Percentiles rank a stretch among this genome's conserved stretches.
phyloP scores from a whole-genome alignment of 2,888 invertebrate genomes.

The Aradus depressus region DNA sequence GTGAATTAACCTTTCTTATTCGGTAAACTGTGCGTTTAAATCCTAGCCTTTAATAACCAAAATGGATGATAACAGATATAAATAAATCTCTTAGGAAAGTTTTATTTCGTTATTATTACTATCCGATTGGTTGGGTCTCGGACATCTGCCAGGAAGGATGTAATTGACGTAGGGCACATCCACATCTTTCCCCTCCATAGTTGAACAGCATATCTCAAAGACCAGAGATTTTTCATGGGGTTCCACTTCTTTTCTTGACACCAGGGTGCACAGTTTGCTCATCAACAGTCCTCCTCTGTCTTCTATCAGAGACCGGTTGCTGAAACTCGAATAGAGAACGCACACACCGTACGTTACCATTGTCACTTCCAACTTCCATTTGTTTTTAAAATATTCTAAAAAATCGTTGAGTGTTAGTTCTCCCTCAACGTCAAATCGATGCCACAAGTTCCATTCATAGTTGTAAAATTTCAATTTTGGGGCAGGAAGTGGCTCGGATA shows the following conservation, averaged over 20 bases:
- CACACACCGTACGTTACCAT: constrained; percentile 98
- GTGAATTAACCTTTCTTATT: too few species aligned
- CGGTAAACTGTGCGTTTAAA: too few species aligned
- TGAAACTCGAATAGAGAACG: constrained; percentile 98
- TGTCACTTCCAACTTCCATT: constrained; percentile 83
- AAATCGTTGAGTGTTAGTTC: constrained; percentile 83
- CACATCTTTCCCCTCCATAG: constrained; percentile 85
- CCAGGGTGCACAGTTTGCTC: constrained; percentile 71
- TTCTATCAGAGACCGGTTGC: constrained; percentile 77
- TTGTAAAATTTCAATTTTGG: constrained; percentile 80
- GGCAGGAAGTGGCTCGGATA: constrained; percentile 86
- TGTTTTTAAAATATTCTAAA: constrained; percentile 81
- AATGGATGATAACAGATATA: too few species aligned
- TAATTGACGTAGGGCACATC: constrained; percentile 98
- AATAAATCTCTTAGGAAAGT: too few species aligned
- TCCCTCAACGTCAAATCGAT: constrained; percentile 78
- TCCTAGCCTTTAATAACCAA: too few species aligned
- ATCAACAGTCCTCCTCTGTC: constrained; percentile 73
- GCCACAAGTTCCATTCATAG: constrained; percentile 94
- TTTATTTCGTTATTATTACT: too few species aligned
- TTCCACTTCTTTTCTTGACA: constrained; percentile 88
- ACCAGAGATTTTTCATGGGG: constrained; percentile 86
- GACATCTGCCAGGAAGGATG: constrained; percentile 58
- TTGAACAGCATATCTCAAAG: constrained; percentile 94
- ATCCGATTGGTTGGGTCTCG: too few species aligned